phyloP scores from a whole-genome alignment of 1,140 invertebrate genomes.

The Asbolus verrucosus region DNA sequence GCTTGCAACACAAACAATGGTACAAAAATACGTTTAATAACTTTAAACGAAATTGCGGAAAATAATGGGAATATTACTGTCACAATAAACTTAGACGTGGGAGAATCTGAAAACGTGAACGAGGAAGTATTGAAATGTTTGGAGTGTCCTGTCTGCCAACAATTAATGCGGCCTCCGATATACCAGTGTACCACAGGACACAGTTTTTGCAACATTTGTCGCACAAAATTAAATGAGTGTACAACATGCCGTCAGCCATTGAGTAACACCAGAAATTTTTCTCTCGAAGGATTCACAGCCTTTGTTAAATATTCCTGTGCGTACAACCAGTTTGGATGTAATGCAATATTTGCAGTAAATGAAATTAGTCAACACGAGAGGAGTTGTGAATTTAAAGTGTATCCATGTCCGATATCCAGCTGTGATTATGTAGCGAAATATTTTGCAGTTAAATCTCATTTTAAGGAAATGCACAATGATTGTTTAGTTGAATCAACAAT shows the following conservation, averaged over 20 bases:
- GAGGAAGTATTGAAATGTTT: constrained; percentile 52
- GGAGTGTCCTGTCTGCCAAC: constrained; percentile 82
- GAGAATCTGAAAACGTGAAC: constrained; percentile 20
- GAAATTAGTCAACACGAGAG: constrained; percentile 56
- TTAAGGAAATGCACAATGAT: neutral
- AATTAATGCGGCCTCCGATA: constrained; percentile 81
- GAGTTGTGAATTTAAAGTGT: constrained; percentile 52
- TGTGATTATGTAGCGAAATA: constrained; percentile 48
- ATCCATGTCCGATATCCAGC: constrained; percentile 52
- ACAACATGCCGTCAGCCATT: constrained; percentile 80
- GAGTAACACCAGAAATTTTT: constrained; percentile 80
- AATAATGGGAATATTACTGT: constrained; percentile 48
- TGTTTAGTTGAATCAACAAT: neutral
- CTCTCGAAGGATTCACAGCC: constrained; percentile 75
- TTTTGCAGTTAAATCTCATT: neutral
- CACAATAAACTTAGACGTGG: constrained; percentile 49
- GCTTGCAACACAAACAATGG: constrained; percentile 45
- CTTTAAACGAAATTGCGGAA: constrained; percentile 48
- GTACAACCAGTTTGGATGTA: constrained; percentile 55
- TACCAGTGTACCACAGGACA: constrained; percentile 83
- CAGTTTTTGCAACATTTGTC: constrained; percentile 80
- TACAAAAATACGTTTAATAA: constrained; percentile 45
- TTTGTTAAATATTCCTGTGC: constrained; percentile 53
- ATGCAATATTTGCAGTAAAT: constrained; percentile 41
- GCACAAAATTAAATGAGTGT: constrained; percentile 74